Conservation (phyloP, 2,888 invertebrate species). For the Conops quadrifasciatus region DNA sequence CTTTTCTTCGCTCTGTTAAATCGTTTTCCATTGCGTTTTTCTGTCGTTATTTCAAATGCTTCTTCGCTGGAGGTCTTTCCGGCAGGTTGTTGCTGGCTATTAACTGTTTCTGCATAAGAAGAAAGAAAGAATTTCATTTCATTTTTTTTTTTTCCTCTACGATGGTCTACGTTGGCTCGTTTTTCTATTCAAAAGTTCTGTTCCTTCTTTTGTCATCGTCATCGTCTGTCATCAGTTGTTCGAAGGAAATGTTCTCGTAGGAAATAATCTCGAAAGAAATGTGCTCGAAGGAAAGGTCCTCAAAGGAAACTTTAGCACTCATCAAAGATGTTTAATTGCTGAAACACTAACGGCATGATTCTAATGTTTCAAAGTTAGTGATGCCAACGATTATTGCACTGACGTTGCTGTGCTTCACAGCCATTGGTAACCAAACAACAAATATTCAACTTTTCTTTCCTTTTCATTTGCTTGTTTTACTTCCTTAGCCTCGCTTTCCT, state of each 20-base stretch:
- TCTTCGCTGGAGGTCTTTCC: too few species aligned
- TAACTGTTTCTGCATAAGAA: too few species aligned
- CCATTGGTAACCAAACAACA: too few species aligned
- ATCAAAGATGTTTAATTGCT: slow-evolving; percentile 27
- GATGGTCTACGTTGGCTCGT: too few species aligned
- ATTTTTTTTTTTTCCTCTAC: too few species aligned
- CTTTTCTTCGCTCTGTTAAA: too few species aligned
- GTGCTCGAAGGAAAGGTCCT: neutral
- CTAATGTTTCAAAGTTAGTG: slow-evolving; percentile 15
- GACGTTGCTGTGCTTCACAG: neutral
- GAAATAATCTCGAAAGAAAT: neutral
- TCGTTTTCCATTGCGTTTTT: too few species aligned
- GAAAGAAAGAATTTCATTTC: too few species aligned
- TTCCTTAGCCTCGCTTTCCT: neutral
- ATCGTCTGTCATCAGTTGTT: neutral
- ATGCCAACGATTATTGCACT: neutral
- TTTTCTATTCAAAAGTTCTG: neutral
- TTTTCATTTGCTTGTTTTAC: neutral
- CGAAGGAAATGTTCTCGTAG: neutral
- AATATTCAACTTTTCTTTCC: neutral
- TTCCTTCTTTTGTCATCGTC: neutral
- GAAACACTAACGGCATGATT: neutral
- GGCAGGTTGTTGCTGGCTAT: too few species aligned
- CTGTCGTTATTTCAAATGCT: too few species aligned
- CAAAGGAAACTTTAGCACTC: slow-evolving; percentile 13